phyloP scores from a whole-genome alignment of 2,888 invertebrate genomes.

The Pseudoips prasinana region DNA sequence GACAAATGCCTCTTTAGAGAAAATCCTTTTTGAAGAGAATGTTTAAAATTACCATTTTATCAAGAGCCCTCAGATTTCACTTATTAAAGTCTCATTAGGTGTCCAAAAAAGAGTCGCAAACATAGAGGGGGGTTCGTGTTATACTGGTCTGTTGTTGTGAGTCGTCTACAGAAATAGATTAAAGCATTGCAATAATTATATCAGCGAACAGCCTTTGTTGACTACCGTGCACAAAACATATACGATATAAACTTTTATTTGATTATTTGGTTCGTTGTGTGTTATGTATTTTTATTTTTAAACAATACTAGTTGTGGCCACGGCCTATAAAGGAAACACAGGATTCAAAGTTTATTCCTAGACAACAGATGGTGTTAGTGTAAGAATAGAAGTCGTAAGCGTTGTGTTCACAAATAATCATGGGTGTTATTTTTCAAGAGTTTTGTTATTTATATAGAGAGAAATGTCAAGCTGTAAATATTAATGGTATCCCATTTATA shows the following conservation, averaged over 20 bases:
- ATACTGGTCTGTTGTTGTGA: conserved; percentile 51
- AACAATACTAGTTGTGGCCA: too few relatives aligned
- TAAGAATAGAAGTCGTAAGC: too few relatives aligned
- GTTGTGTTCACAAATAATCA: too few relatives aligned
- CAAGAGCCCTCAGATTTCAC: conserved; percentile 41
- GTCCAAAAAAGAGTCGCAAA: conserved; percentile 39
- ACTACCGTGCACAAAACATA: conserved; percentile 48
- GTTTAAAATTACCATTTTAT: conserved; percentile 43
- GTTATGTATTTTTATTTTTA: too few relatives aligned
- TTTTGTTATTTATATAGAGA: too few relatives aligned
- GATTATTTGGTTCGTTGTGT: conserved; percentile 11
- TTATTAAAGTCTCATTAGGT: conserved; percentile 39
- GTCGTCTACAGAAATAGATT: conserved; percentile 70
- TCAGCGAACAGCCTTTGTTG: conserved; percentile 72
- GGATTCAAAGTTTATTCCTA: too few relatives aligned
- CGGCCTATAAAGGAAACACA: too few relatives aligned
- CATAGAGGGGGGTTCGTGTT: conserved; percentile 39
- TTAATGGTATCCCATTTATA: background rate
- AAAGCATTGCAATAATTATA: conserved; percentile 75
- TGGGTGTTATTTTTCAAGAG: too few relatives aligned
- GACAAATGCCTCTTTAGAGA: conserved; percentile 53
- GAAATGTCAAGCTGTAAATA: conserved; percentile 16
- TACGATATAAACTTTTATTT: conserved; percentile 40
- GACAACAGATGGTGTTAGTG: too few relatives aligned
- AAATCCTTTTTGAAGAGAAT: conserved; percentile 52